Evolutionary conservation across 2,888 invertebrate species (phyloP).

Genomic region (Drosophila paracracens): DNA sequence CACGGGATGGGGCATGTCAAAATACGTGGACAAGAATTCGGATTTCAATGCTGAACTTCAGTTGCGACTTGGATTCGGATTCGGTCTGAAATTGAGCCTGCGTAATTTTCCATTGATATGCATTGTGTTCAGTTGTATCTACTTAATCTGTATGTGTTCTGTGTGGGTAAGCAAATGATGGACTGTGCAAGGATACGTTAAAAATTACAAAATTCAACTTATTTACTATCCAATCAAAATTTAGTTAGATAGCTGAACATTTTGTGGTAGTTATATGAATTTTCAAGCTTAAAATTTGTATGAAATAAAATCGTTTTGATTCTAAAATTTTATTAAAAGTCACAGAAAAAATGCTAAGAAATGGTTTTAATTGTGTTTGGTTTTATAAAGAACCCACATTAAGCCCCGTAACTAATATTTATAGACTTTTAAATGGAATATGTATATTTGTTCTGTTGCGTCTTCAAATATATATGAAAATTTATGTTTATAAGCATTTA

Average conservation of each 20-base stretch:
- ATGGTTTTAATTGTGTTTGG: not conserved
- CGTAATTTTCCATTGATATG: slow-evolving; percentile 52
- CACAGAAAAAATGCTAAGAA: not conserved
- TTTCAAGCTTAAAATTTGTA: not conserved
- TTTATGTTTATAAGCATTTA: too few relatives aligned
- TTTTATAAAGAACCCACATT: not conserved
- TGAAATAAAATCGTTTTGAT: not conserved
- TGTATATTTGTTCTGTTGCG: not conserved
- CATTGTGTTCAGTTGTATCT: slow-evolving; percentile 1
- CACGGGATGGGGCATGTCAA: slow-evolving; percentile 48
- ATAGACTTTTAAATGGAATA: not conserved
- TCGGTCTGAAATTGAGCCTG: slow-evolving; percentile 43
- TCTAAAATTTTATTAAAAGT: not conserved
- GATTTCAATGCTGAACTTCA: slow-evolving; percentile 20
- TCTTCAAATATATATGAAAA: not conserved
- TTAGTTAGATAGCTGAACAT: not conserved
- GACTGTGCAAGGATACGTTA: not conserved
- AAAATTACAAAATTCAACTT: not conserved
- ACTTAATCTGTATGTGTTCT: not conserved
- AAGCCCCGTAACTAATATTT: not conserved
- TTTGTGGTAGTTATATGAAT: not conserved
- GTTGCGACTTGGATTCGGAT: slow-evolving; percentile 4
- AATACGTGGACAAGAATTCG: slow-evolving; percentile 32
- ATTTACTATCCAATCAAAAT: not conserved
- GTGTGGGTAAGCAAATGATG: not conserved